Base-by-base conservation (phyloP, 2,888 invertebrate species). In the Fragum whitleyi region DNA sequence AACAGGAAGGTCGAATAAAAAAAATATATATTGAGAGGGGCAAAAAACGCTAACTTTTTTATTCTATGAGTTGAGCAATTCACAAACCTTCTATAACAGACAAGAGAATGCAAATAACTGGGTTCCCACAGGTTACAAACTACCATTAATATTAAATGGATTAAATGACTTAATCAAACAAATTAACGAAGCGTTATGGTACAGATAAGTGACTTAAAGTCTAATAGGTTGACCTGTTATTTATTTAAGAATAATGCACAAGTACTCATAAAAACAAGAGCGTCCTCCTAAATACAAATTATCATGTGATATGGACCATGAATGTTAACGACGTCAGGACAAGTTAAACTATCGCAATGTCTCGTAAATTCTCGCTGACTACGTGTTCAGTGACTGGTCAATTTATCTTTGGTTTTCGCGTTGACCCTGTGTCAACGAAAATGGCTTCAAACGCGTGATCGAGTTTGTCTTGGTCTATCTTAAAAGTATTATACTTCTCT, bases 341-440 rank as follows among this genome's bases (percentile, higher is more conserved):
- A 59, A 42, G 21, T 61, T 42, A 59, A 78, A 69, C 42, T 69
- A 32, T 59, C 67, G 69, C 28, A 36, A 62, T 5, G 59, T 78
- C 78, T 74, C 74, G 74, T 78, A 78, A 78, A 78, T 74, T 73
- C 68, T 23, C 69, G 28, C 23, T 19, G 36, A 21, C 36, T 69
- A 68, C 68, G 68, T 73, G 28, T 73, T 51, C 21, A 29, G 59
- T 73, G 78, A 78, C 69, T 39, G 78, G 62, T 68, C 73, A 78
- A 78, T 78, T 78, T 68, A 73, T 78, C 78, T 78, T 36, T 19
- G 72, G 42, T 59, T 55, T 70, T 32, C 70, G 55, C 36, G 39
- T 70, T 70, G 70, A 70, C 70, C 70, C 36, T 32, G 55, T 70
- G 55, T 16, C 55, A 70, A 16, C 32, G 29, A 70, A 29, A 55